Conservation (phyloP, 2,113 vertebrate genomes). For the Glaucomys volans region DNA sequence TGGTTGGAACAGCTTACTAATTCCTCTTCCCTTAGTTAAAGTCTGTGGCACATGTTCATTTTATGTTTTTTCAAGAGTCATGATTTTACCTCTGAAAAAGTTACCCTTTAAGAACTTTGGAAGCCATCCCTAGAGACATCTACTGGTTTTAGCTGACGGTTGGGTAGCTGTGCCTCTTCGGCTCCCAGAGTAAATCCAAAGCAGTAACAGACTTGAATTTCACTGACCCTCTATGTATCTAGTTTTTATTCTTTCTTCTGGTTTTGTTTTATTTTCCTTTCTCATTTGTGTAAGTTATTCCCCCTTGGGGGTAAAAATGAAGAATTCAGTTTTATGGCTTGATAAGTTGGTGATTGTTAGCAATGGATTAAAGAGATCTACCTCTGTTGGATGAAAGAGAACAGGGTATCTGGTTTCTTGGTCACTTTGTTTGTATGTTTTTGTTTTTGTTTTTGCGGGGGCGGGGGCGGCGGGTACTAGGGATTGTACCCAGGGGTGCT, state of each 20-base stretch:
- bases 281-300: not conserved
- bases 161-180: not conserved
- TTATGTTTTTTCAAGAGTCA: not conserved
- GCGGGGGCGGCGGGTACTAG: too few species aligned
- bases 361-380: not conserved
- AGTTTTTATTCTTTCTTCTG: slow-evolving; percentile 4
- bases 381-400: not conserved
- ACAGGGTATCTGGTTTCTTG: not conserved
- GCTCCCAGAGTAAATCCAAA: not conserved
- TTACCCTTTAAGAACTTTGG: not conserved
- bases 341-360: not conserved
- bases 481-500: too few species aligned
- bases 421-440: not conserved
- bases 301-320: not conserved
- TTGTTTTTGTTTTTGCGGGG: too few species aligned
- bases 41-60: not conserved
- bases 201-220: not conserved
- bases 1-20: not conserved
- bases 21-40: not conserved
- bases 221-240: not conserved
- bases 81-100: not conserved
- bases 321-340: not conserved
- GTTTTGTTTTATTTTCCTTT: slow-evolving; percentile 2
- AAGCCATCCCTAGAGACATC: not conserved
- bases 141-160: not conserved